phyloP scores from a whole-genome alignment of 2,113 vertebrate species.

The Dicrurus megarhynchus region DNA sequence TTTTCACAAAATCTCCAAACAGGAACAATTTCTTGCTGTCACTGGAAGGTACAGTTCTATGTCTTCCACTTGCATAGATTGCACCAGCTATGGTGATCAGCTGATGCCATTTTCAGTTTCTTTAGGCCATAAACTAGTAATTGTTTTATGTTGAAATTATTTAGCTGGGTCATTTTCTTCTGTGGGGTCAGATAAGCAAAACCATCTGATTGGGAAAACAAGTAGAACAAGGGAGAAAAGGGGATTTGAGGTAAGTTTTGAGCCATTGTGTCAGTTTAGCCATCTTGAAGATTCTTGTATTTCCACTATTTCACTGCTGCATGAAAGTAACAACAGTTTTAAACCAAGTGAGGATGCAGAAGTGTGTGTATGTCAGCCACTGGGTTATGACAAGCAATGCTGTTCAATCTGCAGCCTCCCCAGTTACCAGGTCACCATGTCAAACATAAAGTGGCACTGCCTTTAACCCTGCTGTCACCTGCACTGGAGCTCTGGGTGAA shows the following conservation, averaged over 20 bases:
- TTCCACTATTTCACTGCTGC: background rate
- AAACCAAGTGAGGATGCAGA: background rate
- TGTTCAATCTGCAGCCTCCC: background rate
- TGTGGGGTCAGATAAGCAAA: background rate
- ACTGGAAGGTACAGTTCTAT: background rate
- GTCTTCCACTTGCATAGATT: background rate
- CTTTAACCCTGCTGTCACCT: background rate
- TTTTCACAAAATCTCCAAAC: background rate
- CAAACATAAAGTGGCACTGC: background rate
- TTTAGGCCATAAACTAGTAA: background rate
- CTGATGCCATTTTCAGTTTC: background rate
- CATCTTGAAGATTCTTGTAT: background rate
- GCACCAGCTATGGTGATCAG: background rate
- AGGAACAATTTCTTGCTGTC: background rate
- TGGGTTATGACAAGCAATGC: rapidly evolving
- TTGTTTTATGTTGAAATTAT: background rate
- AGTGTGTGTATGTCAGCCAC: too few species aligned
- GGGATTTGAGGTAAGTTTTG: background rate
- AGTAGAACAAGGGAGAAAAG: background rate
- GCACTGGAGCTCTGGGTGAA: background rate
- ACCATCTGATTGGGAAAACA: rapidly evolving
- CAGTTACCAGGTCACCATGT: rapidly evolving
- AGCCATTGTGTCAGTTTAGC: background rate
- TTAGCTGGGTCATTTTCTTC: background rate
- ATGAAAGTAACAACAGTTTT: background rate